phyloP scores from a whole-genome alignment of 2,888 invertebrate genomes.

The Allolobophora icterica region DNA sequence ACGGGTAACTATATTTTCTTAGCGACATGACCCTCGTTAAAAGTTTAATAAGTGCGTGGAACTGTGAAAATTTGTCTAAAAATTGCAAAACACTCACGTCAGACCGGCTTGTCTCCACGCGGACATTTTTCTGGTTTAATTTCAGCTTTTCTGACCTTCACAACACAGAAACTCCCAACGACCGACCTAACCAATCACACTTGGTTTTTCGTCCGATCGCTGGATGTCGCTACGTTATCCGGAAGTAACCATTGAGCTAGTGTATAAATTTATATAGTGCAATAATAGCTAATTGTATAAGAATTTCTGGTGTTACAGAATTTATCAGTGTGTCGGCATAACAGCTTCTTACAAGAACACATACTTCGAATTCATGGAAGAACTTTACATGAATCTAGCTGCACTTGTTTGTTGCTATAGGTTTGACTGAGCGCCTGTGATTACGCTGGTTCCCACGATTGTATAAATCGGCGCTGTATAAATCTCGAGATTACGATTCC shows the following conservation, averaged over 20 bases:
- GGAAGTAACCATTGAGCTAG: not conserved
- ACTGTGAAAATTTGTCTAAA: not conserved
- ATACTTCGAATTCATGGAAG: no score
- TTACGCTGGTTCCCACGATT: no score
- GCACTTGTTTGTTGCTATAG: no score
- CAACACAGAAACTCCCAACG: not conserved
- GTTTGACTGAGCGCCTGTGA: no score
- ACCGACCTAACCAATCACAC: not conserved
- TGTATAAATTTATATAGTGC: not conserved
- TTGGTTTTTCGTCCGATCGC: not conserved
- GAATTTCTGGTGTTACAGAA: no score
- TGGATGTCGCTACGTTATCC: constrained; percentile 17
- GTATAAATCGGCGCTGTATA: no score
- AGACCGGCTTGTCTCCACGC: constrained; percentile 49
- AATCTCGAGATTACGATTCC: no score
- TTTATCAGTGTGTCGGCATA: no score
- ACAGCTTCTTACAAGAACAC: no score
- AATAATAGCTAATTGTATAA: no score
- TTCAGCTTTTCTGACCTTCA: constrained; percentile 22
- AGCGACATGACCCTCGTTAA: not conserved
- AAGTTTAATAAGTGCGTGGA: not conserved
- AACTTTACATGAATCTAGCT: no score
- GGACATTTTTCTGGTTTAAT: constrained; percentile 42
- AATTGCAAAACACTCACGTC: constrained; percentile 39
- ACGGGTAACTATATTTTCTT: no score